Evolutionary conservation across 2,888 invertebrate genomes (phyloP), one percentile per base, ranked within the genome.

Genomic region (Netelia inedita): DNA sequence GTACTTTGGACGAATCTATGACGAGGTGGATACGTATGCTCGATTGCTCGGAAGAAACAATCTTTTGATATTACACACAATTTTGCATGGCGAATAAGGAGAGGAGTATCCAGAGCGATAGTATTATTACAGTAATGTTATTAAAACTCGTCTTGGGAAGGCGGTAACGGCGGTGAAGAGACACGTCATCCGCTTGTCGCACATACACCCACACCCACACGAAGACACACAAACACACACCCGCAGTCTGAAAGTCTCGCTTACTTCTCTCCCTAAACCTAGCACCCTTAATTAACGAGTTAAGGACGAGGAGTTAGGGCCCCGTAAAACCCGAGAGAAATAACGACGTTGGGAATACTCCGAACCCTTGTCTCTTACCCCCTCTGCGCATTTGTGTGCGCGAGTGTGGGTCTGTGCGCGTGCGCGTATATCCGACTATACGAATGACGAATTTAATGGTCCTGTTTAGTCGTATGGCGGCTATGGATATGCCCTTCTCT

Each of bases 111-210:
- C n/a, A 53, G 23, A 50, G 41, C 11, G 55, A 57, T 43, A 74
- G 71, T 75, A 90, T 90, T 89, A 90, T 90, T 90, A 89, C 90
- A 89, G 88, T 89, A 90, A 91, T 90, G 87, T 90, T 90, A 91
- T 91, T 88, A 91, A 90, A 91, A 90, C 89, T 91, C 75, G 59
- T 83, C 75, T 80, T 72, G 66, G 41, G 59, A 59, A 46, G 61
- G 53, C 50, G 21, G 23, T 43, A 10, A 41, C n/a, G 23, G 21
- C 41, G 66, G 23, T 68, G 50, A 68, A 53, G 55, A 63, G 63
- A 35, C 69, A 65, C 79, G 75, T 76, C 71, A 80, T 80, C 80
- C 75, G 72, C 59, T 76, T 66, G 71, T 71, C 66, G 61, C 72
- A 66, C 11, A 53, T 53, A 50, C 19, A 55, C 28, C 46, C 14